phyloP scores from a whole-genome alignment of 2,113 vertebrate genomes.

The Tauraco erythrolophus region DNA sequence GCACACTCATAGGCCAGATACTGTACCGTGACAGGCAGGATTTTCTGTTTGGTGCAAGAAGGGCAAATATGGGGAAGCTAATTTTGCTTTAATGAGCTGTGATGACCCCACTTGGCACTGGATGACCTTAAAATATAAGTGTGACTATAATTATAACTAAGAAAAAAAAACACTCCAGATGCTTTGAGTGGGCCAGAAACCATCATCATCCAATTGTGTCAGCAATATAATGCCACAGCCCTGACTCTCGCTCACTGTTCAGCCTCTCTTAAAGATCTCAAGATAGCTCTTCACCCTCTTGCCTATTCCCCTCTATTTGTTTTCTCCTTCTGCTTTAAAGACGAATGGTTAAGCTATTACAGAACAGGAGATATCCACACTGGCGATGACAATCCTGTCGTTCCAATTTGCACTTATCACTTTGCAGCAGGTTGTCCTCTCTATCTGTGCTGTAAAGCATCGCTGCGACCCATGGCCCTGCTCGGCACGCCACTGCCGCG shows the following conservation, averaged over 20 bases:
- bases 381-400: rapidly evolving
- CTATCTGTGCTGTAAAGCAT: background rate
- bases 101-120: background rate
- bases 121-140: slow-evolving; percentile 47
- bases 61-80: slow-evolving; percentile 4
- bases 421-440: background rate
- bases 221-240: background rate
- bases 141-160: slow-evolving; percentile 58
- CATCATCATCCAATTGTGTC: background rate
- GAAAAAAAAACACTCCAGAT: background rate
- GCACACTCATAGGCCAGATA: slow-evolving; percentile 69
- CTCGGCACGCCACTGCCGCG: background rate
- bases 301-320: background rate
- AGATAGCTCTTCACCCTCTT: background rate
- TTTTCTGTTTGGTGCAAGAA: slow-evolving; percentile 30
- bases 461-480: background rate
- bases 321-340: background rate
- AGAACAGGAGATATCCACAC: background rate
- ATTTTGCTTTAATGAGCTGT: slow-evolving; percentile 65
- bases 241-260: background rate
- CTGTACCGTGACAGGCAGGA: slow-evolving; percentile 21
- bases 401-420: background rate
- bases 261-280: background rate
- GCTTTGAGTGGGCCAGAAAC: background rate
- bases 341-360: rapidly evolving